A percentile compares a stretch with the other conserved stretches of the same genome.
phyloP scores from a whole-genome alignment of 1,140 invertebrate species.

The Globodera rostochiensis region DNA sequence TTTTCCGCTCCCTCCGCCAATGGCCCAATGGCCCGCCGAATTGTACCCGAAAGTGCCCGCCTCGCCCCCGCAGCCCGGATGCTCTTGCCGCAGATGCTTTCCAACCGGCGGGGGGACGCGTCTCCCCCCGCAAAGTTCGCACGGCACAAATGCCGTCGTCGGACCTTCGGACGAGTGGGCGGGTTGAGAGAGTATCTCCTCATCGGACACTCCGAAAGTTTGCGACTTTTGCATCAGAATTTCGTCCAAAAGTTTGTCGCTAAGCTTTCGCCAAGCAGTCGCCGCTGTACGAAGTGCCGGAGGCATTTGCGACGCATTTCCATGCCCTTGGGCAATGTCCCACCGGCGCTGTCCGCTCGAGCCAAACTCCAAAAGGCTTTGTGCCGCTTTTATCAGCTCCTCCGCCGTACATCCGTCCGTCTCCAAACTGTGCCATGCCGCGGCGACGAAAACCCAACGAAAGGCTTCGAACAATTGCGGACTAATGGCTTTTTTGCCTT shows the following conservation, averaged over 20 bases:
- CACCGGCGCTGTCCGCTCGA: slow-evolving; percentile 4
- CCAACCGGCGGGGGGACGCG: slow-evolving; percentile 80
- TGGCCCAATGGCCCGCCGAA: slow-evolving; percentile 79
- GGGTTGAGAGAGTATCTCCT: neutral
- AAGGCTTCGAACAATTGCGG: slow-evolving; percentile 84
- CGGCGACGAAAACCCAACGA: slow-evolving; percentile 88
- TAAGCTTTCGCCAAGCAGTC: slow-evolving; percentile 17
- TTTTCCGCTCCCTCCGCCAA: slow-evolving; percentile 83
- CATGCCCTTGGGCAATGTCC: slow-evolving; percentile 64
- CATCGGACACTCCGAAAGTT: neutral
- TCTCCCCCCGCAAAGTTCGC: slow-evolving; percentile 80
- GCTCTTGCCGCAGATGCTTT: slow-evolving; percentile 84
- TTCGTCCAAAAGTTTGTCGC: slow-evolving; percentile 2
- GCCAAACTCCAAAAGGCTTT: neutral
- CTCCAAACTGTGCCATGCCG: slow-evolving; percentile 79
- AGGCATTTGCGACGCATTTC: slow-evolving; percentile 67
- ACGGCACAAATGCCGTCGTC: slow-evolving; percentile 67
- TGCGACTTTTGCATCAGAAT: neutral
- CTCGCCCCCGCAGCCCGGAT: slow-evolving; percentile 84
- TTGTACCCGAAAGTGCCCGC: slow-evolving; percentile 87
- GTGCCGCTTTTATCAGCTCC: slow-evolving; percentile 6
- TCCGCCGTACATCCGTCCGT: slow-evolving; percentile 74
- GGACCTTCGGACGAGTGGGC: neutral
- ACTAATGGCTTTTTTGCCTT: slow-evolving; percentile 35
- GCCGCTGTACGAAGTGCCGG: slow-evolving; percentile 38